Conservation (phyloP, 1,140 invertebrate genomes). For the Drosophila murphyi region DNA sequence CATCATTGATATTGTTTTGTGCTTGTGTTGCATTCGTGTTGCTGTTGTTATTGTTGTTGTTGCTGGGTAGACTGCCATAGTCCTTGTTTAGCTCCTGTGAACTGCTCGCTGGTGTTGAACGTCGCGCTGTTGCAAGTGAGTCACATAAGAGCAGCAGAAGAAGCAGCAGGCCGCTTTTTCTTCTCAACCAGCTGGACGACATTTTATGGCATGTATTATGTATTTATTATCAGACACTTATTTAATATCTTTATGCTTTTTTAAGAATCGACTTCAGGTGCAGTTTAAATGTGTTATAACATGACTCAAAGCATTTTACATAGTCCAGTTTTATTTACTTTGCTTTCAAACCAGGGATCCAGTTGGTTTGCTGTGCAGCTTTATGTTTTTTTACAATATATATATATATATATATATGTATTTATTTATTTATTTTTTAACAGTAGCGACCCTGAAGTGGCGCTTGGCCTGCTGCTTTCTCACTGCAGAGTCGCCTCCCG, state of each 20-base stretch:
- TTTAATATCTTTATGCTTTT: too few species aligned
- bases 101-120: conserved; percentile 33
- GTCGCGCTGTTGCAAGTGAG: conserved; percentile 21
- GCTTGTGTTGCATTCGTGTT: conserved; percentile 7
- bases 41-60: not conserved
- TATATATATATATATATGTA: too few species aligned
- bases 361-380: not conserved
- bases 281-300: too few species aligned
- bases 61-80: conserved; percentile 77
- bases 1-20: not conserved
- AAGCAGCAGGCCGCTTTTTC: conserved; percentile 27
- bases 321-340: too few species aligned
- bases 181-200: conserved; percentile 16
- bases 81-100: conserved; percentile 61
- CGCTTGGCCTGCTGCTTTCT: conserved; percentile 31
- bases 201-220: not conserved
- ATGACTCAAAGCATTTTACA: too few species aligned
- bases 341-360: too few species aligned
- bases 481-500: conserved; percentile 22
- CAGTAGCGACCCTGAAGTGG: conserved; percentile 26
- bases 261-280: too few species aligned
- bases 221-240: not conserved
- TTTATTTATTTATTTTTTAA: conserved; percentile 68
- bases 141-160: conserved; percentile 32
- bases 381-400: conserved; percentile 30